Conservation (phyloP, 2,888 invertebrate species). For the Willowsia nigromaculata region DNA sequence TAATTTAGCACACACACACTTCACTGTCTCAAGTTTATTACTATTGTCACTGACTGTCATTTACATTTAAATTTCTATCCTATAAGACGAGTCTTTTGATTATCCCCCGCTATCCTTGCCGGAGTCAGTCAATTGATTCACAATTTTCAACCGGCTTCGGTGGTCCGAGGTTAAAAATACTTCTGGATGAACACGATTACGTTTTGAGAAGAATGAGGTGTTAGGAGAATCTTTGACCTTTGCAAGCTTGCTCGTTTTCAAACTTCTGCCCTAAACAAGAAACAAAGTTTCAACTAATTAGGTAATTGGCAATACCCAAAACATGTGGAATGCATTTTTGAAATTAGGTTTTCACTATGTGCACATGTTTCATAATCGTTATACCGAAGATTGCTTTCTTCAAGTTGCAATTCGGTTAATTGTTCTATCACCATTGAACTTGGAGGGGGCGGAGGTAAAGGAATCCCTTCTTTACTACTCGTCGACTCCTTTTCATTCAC, state of each 20-base stretch:
- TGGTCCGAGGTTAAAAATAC: background rate
- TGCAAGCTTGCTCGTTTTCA: background rate
- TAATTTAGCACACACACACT: background rate
- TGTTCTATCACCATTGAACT: background rate
- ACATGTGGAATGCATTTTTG: background rate
- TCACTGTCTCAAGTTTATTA: background rate
- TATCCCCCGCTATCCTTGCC: background rate
- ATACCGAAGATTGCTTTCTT: background rate
- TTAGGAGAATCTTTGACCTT: background rate
- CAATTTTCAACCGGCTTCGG: background rate
- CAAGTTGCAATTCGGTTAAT: background rate
- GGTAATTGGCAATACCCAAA: background rate
- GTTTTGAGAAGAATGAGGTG: background rate
- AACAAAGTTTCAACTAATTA: background rate
- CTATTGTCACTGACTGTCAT: background rate
- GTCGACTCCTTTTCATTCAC: background rate
- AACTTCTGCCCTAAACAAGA: slow-evolving; percentile 15
- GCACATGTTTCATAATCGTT: no score
- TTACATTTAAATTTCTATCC: background rate
- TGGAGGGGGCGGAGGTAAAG: background rate
- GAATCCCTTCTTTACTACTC: background rate
- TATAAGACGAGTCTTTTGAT: background rate
- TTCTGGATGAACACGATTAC: background rate
- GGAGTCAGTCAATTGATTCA: background rate
- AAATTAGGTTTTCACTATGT: no score